Conservation (phyloP, 2,797 vertebrate species). For the Acanthiza pusilla region DNA sequence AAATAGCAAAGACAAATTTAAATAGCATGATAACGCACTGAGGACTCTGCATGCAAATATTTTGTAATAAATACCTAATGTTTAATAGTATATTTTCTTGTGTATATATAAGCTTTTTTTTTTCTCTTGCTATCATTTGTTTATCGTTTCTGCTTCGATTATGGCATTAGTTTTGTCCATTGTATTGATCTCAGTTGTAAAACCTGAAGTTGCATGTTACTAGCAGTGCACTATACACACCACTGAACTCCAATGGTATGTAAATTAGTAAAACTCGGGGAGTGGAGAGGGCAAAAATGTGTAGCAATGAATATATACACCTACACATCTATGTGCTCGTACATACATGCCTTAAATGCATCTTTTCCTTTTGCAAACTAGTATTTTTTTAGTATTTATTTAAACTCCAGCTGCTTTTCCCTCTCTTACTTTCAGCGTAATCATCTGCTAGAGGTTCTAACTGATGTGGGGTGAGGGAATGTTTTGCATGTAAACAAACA, state of each 20-base stretch:
- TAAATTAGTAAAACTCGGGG: conserved; percentile 78
- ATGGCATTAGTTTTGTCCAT: conserved; percentile 56
- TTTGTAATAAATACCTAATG: conserved; percentile 51
- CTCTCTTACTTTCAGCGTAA: conserved; percentile 38
- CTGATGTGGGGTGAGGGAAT: conserved; percentile 36
- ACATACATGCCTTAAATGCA: conserved; percentile 24
- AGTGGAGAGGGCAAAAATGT: conserved; percentile 53
- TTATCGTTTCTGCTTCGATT: conserved; percentile 69
- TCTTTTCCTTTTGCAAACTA: conserved; percentile 33
- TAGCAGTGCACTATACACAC: conserved; percentile 63
- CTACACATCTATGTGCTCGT: neutral
- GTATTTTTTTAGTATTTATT: conserved; percentile 43
- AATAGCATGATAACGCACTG: conserved; percentile 69
- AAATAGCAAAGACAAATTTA: conserved; percentile 80
- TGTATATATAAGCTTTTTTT: conserved; percentile 49
- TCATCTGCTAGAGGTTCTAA: conserved; percentile 45
- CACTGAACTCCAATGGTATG: conserved; percentile 74
- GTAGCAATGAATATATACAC: conserved; percentile 48
- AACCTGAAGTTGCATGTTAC: conserved; percentile 76
- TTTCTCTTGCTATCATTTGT: conserved; percentile 70
- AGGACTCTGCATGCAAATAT: conserved; percentile 68
- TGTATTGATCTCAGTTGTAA: conserved; percentile 62
- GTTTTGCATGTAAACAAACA: conserved; percentile 69
- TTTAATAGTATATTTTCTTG: conserved; percentile 59
- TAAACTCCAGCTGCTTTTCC: conserved; percentile 40